Evolutionary conservation across 2,113 vertebrate genomes (phyloP), one percentile per base, ranked within the genome.

Genomic region (Girardinichthys multiradiatus): DNA sequence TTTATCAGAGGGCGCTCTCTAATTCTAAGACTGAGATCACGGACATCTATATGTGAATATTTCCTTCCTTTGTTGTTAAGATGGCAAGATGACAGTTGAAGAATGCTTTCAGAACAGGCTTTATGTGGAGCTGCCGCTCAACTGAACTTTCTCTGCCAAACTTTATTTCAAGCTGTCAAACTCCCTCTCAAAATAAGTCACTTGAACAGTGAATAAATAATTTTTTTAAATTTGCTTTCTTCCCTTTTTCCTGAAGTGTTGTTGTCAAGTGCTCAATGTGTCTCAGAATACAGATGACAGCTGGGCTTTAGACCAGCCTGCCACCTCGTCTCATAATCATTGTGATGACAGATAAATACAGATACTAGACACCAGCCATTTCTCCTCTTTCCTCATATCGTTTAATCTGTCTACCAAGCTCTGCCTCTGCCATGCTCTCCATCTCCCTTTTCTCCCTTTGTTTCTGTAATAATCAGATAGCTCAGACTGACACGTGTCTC

Each of bases 271-370:
- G 30, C 72, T 61, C 3, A 59, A 65, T 70, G 76, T 70, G 73
- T 74, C 86, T 80, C 37, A 81, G 68, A 85, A 71, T 61, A 67
- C 79, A 74, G 30, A 64, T 76, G 87, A 84, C 68, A 80, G 87
- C 83, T 69, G 72, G 51, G 81, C 75, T 72, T 68, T 42, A 77
- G 65, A 42, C 42, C 73, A 67, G 79, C 70, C 70, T 76, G 68
- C 74, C 83, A 74, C 35, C 51, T 21, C 27, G 27, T 71, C 64
- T 85, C 64, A 68, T 72, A 27, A 75, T 83, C 70, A 68, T 51
- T 58, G 14, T 67, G 74, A 89, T 71, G 61, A 35, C 70, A 71
- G 29, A 67, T 63, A 26, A 76, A 75, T 64, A 64, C 58, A 62
- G 26, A 62, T 31, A 76, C 67, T 77, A 63, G 29, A 58, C 61